These are phyloP conservation scores for Onychostruthus taczanowskii DNA, from an alignment of 2,113 vertebrate species.

Conservation along the genomic window DNA sequence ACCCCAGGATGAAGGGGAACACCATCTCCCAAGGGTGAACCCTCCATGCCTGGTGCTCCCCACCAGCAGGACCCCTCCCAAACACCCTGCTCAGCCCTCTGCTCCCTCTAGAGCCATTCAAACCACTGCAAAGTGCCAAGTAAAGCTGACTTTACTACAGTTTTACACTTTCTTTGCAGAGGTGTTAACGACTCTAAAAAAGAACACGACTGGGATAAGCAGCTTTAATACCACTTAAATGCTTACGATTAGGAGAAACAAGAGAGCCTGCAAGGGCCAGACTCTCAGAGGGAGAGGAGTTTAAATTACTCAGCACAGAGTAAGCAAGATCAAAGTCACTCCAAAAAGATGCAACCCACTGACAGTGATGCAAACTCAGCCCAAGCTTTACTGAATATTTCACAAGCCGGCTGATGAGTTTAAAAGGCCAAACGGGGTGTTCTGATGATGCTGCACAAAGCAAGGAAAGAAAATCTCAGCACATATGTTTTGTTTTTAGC, in stretches of 20 bases:
- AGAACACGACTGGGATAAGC: not conserved
- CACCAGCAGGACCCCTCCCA: not conserved
- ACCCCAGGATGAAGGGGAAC: not conserved
- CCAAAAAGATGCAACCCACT: slow-evolving; percentile 13
- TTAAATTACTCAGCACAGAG: slow-evolving; percentile 3
- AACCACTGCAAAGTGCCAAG: not conserved
- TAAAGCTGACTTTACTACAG: not conserved
- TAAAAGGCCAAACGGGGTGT: not conserved
- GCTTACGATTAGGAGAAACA: not conserved
- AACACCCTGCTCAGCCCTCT: not conserved
- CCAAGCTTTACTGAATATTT: not conserved
- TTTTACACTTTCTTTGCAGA: slow-evolving; percentile 11
- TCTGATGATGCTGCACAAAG: not conserved
- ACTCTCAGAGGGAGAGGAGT: slow-evolving; percentile 21
- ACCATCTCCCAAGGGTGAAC: not conserved
- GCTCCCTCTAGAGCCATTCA: not conserved
- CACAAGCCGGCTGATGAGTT: not conserved
- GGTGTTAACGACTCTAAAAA: slow-evolving; percentile 18
- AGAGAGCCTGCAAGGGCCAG: not conserved
- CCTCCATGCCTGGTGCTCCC: too few relatives aligned
- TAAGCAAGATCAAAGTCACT: slow-evolving; percentile 23
- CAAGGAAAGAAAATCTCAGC: not conserved
- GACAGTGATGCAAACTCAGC: not conserved
- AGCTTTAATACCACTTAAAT: slow-evolving; percentile 1
- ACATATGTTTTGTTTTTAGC: not conserved